A percentile compares a stretch with the other conserved stretches of the same genome.
Conservation (phyloP, 2,888 invertebrate genomes). For the Nymphalis c-album region DNA sequence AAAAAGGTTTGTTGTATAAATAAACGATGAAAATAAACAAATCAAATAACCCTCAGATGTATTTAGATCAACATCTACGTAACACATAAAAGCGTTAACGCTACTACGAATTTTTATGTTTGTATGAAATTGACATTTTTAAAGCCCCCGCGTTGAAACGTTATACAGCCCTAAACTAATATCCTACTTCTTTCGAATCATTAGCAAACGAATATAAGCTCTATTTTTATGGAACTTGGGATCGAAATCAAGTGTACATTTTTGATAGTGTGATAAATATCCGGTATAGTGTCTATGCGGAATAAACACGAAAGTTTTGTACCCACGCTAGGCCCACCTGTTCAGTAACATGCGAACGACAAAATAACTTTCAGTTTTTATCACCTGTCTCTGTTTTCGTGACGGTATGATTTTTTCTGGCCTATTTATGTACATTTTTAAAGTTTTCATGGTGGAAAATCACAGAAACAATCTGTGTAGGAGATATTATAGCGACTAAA, state of each 20-base stretch:
- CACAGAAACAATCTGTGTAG: background rate
- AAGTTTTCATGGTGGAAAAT: background rate
- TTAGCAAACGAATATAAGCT: background rate
- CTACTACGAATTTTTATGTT: slow-evolving; percentile 29
- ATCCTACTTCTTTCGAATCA: background rate
- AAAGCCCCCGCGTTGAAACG: slow-evolving; percentile 25
- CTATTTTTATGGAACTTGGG: background rate
- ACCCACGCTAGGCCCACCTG: slow-evolving; percentile 10
- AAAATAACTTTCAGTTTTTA: slow-evolving; percentile 7
- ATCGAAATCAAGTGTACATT: background rate
- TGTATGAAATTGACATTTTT: slow-evolving; percentile 37
- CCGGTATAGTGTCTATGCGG: background rate
- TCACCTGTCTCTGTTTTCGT: background rate
- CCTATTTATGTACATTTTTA: background rate
- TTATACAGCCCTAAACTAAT: slow-evolving; percentile 4
- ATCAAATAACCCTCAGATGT: slow-evolving; percentile 15
- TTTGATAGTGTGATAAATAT: slow-evolving; percentile 4
- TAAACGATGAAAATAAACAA: slow-evolving; percentile 1
- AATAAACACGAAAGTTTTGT: slow-evolving; percentile 6
- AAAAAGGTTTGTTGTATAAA: background rate
- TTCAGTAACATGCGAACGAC: slow-evolving; percentile 6
- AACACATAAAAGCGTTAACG: slow-evolving; percentile 26
- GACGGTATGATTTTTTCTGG: background rate
- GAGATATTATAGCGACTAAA: no score
- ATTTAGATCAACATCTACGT: slow-evolving; percentile 32